Evolutionary conservation across 2,113 vertebrate species (phyloP).

Genomic region (Thryonomys swinderianus): DNA sequence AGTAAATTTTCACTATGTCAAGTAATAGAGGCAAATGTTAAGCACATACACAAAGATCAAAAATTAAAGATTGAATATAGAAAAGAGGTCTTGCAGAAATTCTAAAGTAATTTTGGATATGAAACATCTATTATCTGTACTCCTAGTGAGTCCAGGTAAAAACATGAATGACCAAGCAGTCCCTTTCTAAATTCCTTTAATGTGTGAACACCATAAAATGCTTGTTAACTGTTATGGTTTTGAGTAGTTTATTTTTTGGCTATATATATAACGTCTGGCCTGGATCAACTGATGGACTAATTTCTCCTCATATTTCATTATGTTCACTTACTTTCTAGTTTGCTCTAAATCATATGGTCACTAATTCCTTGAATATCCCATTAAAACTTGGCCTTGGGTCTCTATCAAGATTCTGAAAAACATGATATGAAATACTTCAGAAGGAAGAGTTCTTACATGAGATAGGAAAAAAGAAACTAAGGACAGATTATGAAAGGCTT

Average conservation of each 20-base stretch:
- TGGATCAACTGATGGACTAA: not conserved
- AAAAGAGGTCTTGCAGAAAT: not conserved
- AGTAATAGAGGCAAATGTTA: not conserved
- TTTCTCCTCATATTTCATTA: not conserved
- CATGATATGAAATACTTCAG: not conserved
- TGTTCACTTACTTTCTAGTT: not conserved
- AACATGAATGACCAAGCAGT: not conserved
- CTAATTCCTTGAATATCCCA: not conserved
- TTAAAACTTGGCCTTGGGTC: not conserved
- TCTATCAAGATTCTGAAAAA: not conserved
- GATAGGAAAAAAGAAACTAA: not conserved
- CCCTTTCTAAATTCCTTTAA: not conserved
- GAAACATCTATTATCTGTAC: not conserved
- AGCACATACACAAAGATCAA: not conserved
- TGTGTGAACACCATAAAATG: not conserved
- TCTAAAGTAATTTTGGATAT: not conserved
- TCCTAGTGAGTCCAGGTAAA: not conserved
- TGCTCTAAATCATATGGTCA: not conserved
- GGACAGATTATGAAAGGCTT: not conserved
- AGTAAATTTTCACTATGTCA: not conserved
- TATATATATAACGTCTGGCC: not conserved
- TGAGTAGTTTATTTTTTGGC: not conserved
- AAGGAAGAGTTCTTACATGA: not conserved
- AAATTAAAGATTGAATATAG: not conserved
- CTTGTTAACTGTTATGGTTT: not conserved